These are phyloP conservation scores for Drosophila repletoides DNA, from an alignment of 1,140 invertebrate species.

Conservation along the genomic window DNA sequence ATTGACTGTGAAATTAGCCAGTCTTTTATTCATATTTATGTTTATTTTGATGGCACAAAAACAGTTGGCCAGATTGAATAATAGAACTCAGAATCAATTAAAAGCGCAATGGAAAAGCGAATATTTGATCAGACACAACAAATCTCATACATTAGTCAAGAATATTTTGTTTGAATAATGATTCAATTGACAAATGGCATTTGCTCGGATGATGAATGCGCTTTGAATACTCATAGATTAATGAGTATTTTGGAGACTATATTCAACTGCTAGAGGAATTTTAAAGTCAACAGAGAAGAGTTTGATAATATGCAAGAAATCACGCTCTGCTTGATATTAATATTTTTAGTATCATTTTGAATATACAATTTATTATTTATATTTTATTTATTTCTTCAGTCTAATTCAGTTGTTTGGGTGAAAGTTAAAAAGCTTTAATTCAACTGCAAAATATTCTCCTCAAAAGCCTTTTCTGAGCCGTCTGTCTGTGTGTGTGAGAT, in stretches of 20 bases:
- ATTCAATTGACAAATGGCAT: constrained; percentile 9
- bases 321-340: too few relatives aligned
- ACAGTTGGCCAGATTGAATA: too few relatives aligned
- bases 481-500: constrained; percentile 44
- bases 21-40: too few relatives aligned
- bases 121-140: constrained; percentile 6
- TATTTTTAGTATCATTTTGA: too few relatives aligned
- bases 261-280: constrained; percentile 64
- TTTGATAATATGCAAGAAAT: constrained; percentile 29
- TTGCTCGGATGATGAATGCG: too few relatives aligned
- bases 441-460: constrained; percentile 20
- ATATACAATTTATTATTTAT: constrained; percentile 7
- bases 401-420: constrained; percentile 43
- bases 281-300: constrained; percentile 36
- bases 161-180: constrained; percentile 21
- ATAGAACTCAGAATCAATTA: constrained; percentile 28
- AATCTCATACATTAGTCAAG: too few relatives aligned
- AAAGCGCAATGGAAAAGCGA: constrained; percentile 14
- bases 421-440: constrained; percentile 53
- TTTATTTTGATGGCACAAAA: too few relatives aligned
- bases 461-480: neutral
- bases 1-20: too few relatives aligned
- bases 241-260: too few relatives aligned
- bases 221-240: too few relatives aligned
- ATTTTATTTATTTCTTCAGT: constrained; percentile 20